Conservation (phyloP, 2,797 vertebrate species). For the Ibycter americanus region DNA sequence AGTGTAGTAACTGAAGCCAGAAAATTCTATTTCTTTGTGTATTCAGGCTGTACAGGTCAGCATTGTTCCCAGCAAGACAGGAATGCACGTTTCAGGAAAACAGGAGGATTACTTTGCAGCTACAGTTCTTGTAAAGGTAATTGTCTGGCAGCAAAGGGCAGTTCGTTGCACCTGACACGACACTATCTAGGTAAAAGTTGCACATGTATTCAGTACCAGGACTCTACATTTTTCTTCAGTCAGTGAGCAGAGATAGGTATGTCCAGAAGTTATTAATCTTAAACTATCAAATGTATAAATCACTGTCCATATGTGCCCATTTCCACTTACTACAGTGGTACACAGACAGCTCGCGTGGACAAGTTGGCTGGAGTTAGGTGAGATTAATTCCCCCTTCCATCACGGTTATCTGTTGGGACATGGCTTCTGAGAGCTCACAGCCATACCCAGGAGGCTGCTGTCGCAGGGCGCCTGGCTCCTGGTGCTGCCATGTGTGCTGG, state of each 20-base stretch:
- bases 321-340: neutral
- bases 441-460: neutral
- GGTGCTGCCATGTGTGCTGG: neutral
- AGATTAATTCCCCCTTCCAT: neutral
- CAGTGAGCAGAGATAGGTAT: neutral
- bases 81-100: neutral
- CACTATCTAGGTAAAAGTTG: neutral
- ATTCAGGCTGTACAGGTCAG: neutral
- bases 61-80: neutral
- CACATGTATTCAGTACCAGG: neutral
- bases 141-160: neutral
- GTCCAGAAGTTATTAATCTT: neutral
- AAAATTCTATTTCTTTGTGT: neutral
- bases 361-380: neutral
- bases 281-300: neutral
- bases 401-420: accelerated
- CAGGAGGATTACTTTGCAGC: neutral
- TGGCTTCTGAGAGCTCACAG: neutral
- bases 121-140: neutral
- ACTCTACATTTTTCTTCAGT: neutral
- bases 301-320: neutral
- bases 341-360: neutral
- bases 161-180: neutral
- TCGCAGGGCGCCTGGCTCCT: accelerated
- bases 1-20: neutral